Evolutionary conservation across 1,140 invertebrate species (phyloP), one percentile per base, ranked within the genome.

Genomic region (Scaptomyza graminum): DNA sequence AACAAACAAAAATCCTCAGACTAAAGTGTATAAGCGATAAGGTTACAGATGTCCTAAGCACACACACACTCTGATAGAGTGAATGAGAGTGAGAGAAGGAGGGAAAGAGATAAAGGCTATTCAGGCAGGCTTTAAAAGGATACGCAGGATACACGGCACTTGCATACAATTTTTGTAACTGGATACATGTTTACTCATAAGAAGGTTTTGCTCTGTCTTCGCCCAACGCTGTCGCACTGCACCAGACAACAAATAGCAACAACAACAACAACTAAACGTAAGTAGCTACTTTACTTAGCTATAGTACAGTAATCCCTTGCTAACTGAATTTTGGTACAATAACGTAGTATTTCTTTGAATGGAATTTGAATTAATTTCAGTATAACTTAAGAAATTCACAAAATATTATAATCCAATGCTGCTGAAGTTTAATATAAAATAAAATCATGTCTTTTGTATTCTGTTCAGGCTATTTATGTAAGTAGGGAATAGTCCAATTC

Each of bases 41-140:
- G 84, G 83, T 88, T 88, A 79, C 83, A 88, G 83, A 87, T 87
- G 83, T 76, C 83, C 83, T 82, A 82, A 76, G 61, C 70, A 75
- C 49, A 87, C 71, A 83, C 50, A 68, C 12, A 75, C 54, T 28
- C 15, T 47, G 13, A 61, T 50, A 22, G 18, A 22, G 18, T 1
- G 18, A 18, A 3, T 1, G 18, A 1, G 18, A 18, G 18, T 1
- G 18, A 1, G 18, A 22, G 18, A 22, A 22, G 18, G 18, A 22
- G 18, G 18, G 18, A 22, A 39, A 57, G 11, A 50, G 25, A 47
- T 49, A 41, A n/a, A 41, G 15, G 25, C 49, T 55, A 18, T 57
- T 62, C 55, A 22, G 18, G 67, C 61, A 47, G 68, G 54, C 68
- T 66, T 54, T 47, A 72, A 73, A 76, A 66, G 68, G 63, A 76